phyloP scores from a whole-genome alignment of 2,113 vertebrate species.

The Pholis gunnellus region DNA sequence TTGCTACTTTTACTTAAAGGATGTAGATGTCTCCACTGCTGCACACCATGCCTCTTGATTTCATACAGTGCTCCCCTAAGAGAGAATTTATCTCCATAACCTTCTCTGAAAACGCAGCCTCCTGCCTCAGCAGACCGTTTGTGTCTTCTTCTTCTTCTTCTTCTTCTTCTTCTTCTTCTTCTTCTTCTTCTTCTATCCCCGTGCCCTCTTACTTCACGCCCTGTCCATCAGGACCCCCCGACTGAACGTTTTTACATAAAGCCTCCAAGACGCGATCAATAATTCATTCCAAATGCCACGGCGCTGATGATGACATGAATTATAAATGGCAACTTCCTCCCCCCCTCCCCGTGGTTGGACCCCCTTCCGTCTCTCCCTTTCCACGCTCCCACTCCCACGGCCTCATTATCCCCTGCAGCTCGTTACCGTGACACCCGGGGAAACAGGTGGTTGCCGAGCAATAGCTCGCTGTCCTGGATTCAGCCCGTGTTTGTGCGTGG shows the following conservation, averaged over 20 bases:
- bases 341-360: slow-evolving; percentile 69
- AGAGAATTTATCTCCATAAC: slow-evolving; percentile 43
- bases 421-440: slow-evolving; percentile 49
- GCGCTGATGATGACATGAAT: slow-evolving; percentile 85
- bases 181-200: slow-evolving; percentile 6
- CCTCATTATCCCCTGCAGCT: slow-evolving; percentile 78
- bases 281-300: slow-evolving; percentile 85
- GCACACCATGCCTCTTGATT: slow-evolving; percentile 2
- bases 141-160: background rate
- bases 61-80: slow-evolving; percentile 14
- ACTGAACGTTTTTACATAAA: slow-evolving; percentile 81
- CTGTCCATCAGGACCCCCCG: slow-evolving; percentile 69
- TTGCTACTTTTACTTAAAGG: background rate
- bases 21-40: background rate
- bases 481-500: background rate
- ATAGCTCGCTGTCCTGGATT: slow-evolving; percentile 51
- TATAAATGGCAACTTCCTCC: slow-evolving; percentile 82
- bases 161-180: background rate
- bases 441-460: slow-evolving; percentile 82
- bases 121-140: slow-evolving; percentile 37
- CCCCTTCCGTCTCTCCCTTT: slow-evolving; percentile 47
- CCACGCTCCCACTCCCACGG: slow-evolving; percentile 46
- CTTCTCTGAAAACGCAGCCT: slow-evolving; percentile 5
- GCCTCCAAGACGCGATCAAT: slow-evolving; percentile 82
- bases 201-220: slow-evolving; percentile 53